Conservation (phyloP, 2,113 vertebrate genomes). For the Phalacrocorax brasilianus region DNA sequence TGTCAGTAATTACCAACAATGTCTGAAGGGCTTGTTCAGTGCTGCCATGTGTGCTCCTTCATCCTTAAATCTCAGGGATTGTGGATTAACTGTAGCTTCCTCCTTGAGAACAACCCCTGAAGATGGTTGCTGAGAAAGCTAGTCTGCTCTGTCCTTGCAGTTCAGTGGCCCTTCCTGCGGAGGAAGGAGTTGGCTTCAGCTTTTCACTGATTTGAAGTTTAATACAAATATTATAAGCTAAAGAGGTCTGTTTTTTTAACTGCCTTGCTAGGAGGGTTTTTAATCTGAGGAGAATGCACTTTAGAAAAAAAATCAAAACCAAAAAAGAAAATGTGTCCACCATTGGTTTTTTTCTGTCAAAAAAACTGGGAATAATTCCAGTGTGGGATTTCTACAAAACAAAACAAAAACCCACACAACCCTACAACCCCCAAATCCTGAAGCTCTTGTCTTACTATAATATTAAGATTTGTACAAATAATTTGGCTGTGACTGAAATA, state of each 20-base stretch:
- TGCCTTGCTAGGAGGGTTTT: neutral
- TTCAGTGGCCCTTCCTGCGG: neutral
- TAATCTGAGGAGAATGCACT: neutral
- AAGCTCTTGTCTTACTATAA: neutral
- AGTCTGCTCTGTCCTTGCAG: neutral
- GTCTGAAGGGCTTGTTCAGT: neutral
- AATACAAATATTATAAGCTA: neutral
- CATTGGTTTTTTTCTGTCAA: neutral
- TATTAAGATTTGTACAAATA: neutral
- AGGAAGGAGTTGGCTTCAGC: neutral
- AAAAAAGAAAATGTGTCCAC: neutral
- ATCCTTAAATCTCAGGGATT: neutral
- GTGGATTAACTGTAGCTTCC: neutral
- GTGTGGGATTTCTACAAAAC: neutral
- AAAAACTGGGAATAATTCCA: neutral
- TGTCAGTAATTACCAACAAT: neutral
- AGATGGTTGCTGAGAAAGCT: neutral
- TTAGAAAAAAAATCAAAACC: neutral
- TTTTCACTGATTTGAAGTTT: neutral
- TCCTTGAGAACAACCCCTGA: neutral
- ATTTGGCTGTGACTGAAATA: neutral
- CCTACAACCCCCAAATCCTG: neutral
- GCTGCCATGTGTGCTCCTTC: accelerated
- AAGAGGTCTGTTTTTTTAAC: neutral
- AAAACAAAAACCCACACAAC: neutral